A percentile compares a stretch with the other conserved stretches of the same genome.
These are phyloP conservation scores for Hydrolagus affinis DNA, from an alignment of 2,113 vertebrate species.

Conservation along the genomic window DNA sequence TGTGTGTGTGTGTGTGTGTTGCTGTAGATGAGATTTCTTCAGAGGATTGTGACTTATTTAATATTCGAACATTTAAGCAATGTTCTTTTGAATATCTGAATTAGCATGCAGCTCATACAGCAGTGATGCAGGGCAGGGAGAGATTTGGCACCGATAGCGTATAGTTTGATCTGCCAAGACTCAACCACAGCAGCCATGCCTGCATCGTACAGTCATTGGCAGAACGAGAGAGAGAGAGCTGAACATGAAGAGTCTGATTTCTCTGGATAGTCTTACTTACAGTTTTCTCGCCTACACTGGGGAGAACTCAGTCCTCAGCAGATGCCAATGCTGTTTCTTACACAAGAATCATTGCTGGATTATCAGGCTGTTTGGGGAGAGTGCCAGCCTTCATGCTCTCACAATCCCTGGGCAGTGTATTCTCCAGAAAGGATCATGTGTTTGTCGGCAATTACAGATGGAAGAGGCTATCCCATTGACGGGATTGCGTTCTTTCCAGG, in stretches of 20 bases:
- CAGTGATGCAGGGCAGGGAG: constrained; percentile 55
- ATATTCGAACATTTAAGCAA: constrained; percentile 52
- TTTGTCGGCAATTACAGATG: not conserved
- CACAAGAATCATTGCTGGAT: not conserved
- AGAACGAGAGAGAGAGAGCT: not conserved
- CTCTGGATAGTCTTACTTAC: constrained; percentile 13
- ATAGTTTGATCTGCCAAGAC: not conserved
- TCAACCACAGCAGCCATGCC: not conserved
- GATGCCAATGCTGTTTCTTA: not conserved
- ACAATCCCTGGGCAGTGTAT: not conserved
- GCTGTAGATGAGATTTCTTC: constrained; percentile 39
- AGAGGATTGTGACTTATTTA: constrained; percentile 51
- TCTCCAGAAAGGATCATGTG: not conserved
- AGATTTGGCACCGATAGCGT: constrained; percentile 48
- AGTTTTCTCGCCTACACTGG: not conserved
- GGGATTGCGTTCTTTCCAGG: not conserved
- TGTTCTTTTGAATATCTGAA: constrained; percentile 54
- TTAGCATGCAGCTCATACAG: constrained; percentile 55
- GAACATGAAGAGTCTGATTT: constrained; percentile 21
- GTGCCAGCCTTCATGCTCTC: not conserved
- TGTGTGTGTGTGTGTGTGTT: too few species aligned
- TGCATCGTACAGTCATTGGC: constrained; percentile 10
- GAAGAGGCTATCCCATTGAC: too few species aligned
- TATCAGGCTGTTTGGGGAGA: not conserved
- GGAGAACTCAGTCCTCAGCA: not conserved